Evolutionary conservation across 2,797 vertebrate species (phyloP), one percentile per base, ranked within the genome.

Genomic region (Tapirus indicus): DNA sequence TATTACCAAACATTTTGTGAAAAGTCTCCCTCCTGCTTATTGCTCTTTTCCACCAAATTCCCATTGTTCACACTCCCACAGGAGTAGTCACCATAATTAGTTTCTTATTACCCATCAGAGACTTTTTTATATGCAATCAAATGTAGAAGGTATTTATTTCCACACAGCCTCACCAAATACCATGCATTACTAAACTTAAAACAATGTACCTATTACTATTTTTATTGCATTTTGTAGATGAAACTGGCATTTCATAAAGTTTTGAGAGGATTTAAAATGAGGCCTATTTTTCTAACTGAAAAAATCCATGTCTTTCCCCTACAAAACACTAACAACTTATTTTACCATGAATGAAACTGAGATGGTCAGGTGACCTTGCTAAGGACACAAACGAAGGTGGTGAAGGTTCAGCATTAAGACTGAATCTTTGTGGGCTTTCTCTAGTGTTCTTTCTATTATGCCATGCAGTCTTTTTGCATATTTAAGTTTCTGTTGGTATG

Each of bases 261-360:
- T 97, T 94, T 83, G n/a, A 69, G 69, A 84, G n/a, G n/a, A 79
- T 90, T 96, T 83, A 41, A 92, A 96, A 71, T 89, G 13, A 90
- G 35, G 20, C 1, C 17, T 77, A 1, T 78, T 32, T 88, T 47
- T 75, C 3, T 68, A 94, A 78, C 38, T 84, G 49, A 41, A 82
- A 82, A 92, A 97, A 66, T 89, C 60, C 21, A 10, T 56, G 25
- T 89, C 13, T 2, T 86, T 86, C 18, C 38, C 5, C 29, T 93
- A 86, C 2, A 68, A 94, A 91, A 71, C 49, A 25, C 18, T 88
- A 87, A 52, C 25, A 77, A 77, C 0, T 60, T 93, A 77, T 54
- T 77, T 91, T 82, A 66, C 29, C 5, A 0, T 88, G 16, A 3
- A 29, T 60, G n/a, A 94, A 84, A 84, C n/a, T 74, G 52, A 84